Evolutionary conservation across 2,888 invertebrate genomes (phyloP), one percentile per base, ranked within the genome.

Genomic region (Fissipunctia ypsillon): DNA sequence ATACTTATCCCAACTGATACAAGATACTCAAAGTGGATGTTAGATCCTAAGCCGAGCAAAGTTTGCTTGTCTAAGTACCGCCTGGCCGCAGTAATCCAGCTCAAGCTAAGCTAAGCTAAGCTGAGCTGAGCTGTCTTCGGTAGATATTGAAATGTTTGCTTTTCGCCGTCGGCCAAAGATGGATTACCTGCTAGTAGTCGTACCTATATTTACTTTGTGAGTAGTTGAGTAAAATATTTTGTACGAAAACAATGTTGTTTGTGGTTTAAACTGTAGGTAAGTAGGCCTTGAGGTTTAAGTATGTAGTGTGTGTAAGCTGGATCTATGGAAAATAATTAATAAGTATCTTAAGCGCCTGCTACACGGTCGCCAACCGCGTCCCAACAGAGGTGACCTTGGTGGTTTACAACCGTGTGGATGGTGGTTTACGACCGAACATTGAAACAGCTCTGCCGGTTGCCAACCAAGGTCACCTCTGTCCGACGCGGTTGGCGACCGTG

Each of bases 71-170:
- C 50, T 73, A n/a, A n/a, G n/a, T n/a, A 57, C 79, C 45, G 64
- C 73, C 50, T 54, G 50, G 35, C 57, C 60, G 41, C 41, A 41
- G 52, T 85, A 87, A 85, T 86, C 84, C 85, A 69, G 76, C 84
- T 77, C 73, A 73, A 78, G 74, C 76, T 83, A 76, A 70, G 50
- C 78, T 71, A 45, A 60, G 75, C 75, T 75, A 28, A 81, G 61
- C 76, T 61, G 50, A 66, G 35, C 67, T 81, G 57, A 76, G 76
- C 79, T 80, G 63, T 73, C 86, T 78, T 84, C 59, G 64, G 67
- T 59, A 76, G 81, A 61, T 76, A 81, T 81, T 78, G 77, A 84
- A 80, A 87, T 85, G 85, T 85, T 81, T 85, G 78, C 87, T 56
- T 75, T 76, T 66, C 63, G 61, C 50, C 64, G 84, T 76, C 69